Conservation (phyloP, 2,113 vertebrate species). For the Setophaga kirtlandii region DNA sequence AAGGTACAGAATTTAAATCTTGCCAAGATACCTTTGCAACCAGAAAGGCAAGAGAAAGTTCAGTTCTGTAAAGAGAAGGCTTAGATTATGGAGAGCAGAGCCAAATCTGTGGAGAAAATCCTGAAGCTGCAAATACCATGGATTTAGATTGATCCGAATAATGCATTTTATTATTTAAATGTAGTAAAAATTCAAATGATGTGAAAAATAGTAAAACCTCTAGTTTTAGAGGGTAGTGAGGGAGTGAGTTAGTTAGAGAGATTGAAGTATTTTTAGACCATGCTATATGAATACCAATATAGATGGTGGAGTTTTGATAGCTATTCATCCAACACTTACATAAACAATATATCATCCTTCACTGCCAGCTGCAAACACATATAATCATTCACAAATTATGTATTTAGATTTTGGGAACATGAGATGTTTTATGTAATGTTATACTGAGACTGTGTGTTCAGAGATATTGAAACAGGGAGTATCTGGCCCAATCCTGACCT, state of each 20-base stretch:
- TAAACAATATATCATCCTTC: slow-evolving; percentile 72
- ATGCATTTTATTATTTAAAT: slow-evolving; percentile 75
- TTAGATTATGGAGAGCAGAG: slow-evolving; percentile 47
- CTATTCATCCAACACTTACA: slow-evolving; percentile 66
- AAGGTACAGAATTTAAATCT: slow-evolving; percentile 49
- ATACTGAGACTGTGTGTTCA: slow-evolving; percentile 39
- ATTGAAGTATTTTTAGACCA: slow-evolving; percentile 67
- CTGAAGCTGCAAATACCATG: slow-evolving; percentile 67
- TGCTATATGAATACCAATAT: slow-evolving; percentile 65
- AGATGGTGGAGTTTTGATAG: slow-evolving; percentile 67
- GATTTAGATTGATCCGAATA: slow-evolving; percentile 73
- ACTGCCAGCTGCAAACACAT: slow-evolving; percentile 67
- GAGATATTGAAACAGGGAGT: slow-evolving; percentile 21
- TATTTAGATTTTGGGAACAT: slow-evolving; percentile 71
- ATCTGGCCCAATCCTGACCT: slow-evolving; percentile 20
- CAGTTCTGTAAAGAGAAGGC: slow-evolving; percentile 49
- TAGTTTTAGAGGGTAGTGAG: slow-evolving; percentile 38
- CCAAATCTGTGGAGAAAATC: slow-evolving; percentile 66
- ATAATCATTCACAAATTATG: slow-evolving; percentile 75
- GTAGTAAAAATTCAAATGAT: slow-evolving; percentile 75
- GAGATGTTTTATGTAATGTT: slow-evolving; percentile 68
- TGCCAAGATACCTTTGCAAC: slow-evolving; percentile 34
- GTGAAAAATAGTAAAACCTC: slow-evolving; percentile 69
- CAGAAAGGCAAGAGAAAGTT: slow-evolving; percentile 59
- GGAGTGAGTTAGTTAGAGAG: slow-evolving; percentile 2